A percentile compares a stretch with the other conserved stretches of the same genome.
phyloP scores from a whole-genome alignment of 2,888 invertebrate species.

The Lamellibrachia columna region DNA sequence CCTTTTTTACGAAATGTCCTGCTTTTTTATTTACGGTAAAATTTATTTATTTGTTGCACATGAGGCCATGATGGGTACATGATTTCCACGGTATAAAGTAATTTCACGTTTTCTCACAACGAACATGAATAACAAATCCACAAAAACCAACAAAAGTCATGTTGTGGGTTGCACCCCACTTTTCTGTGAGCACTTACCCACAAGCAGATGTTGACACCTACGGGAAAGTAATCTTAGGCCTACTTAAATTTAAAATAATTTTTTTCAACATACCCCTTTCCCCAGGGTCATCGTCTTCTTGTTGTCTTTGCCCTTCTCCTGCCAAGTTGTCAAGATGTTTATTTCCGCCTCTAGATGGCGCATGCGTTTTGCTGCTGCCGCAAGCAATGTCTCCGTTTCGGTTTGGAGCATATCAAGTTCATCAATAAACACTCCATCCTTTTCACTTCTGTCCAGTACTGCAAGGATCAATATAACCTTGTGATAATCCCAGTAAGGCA shows the following conservation, averaged over 20 bases:
- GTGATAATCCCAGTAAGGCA: background rate
- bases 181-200: background rate
- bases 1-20: background rate
- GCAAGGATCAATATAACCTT: constrained; percentile 19
- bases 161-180: background rate
- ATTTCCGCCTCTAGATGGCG: constrained; percentile 74
- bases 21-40: background rate
- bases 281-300: constrained; percentile 19
- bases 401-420: constrained; percentile 87
- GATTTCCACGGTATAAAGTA: background rate
- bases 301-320: constrained; percentile 27
- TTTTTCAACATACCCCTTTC: background rate
- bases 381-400: constrained; percentile 86
- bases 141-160: background rate
- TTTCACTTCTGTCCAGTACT: constrained; percentile 63
- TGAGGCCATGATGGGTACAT: background rate
- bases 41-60: background rate
- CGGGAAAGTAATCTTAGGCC: background rate
- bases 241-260: background rate
- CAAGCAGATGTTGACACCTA: background rate
- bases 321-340: constrained; percentile 42
- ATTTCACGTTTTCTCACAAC: background rate
- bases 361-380: constrained; percentile 82
- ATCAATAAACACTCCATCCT: constrained; percentile 85
- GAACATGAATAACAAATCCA: background rate